Conservation (phyloP, 1,140 invertebrate genomes). For the Drosophila oshimai region DNA sequence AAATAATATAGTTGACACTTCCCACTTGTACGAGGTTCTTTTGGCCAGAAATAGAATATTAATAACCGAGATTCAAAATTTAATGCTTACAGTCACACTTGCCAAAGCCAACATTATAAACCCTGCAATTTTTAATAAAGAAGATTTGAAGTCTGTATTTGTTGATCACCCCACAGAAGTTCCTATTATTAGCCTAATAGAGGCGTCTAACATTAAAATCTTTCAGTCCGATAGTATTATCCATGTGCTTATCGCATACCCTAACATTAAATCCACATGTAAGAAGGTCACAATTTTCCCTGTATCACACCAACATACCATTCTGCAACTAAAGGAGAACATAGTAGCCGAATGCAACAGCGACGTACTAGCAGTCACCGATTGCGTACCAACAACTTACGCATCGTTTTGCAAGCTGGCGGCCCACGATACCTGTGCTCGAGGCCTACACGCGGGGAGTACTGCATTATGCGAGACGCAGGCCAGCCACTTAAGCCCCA, state of each 20-base stretch:
- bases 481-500: too few relatives aligned
- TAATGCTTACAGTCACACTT: not conserved
- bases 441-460: too few relatives aligned
- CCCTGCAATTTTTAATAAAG: not conserved
- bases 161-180: conserved; percentile 4
- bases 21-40: conserved; percentile 5
- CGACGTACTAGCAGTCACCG: conserved; percentile 15
- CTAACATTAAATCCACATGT: conserved; percentile 11
- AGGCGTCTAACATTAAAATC: conserved; percentile 12
- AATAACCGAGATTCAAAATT: conserved; percentile 2
- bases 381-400: too few relatives aligned
- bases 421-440: too few relatives aligned
- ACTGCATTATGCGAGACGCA: too few relatives aligned
- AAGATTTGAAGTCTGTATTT: conserved; percentile 8
- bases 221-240: conserved; percentile 10
- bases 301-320: conserved; percentile 13
- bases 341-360: conserved; percentile 25
- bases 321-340: conserved; percentile 15
- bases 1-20: conserved; percentile 4
- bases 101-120: not conserved
- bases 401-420: too few relatives aligned
- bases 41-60: conserved; percentile 10
- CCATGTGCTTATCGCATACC: conserved; percentile 22
- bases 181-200: not conserved
- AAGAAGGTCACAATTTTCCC: conserved; percentile 27